phyloP scores from a whole-genome alignment of 2,888 invertebrate species.

The Drosophila silvestris region DNA sequence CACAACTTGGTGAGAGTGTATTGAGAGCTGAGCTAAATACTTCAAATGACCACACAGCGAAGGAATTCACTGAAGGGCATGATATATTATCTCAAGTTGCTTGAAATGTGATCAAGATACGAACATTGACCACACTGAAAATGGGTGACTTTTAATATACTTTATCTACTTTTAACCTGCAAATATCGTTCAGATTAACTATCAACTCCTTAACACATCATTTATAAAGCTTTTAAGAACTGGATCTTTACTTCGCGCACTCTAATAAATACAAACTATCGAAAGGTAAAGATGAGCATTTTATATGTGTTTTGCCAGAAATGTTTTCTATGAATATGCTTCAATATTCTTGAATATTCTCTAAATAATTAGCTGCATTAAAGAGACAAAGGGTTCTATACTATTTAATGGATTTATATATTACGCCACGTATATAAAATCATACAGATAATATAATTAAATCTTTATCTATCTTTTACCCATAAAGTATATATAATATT shows the following conservation, averaged over 20 bases:
- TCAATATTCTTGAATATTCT: neutral
- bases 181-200: neutral
- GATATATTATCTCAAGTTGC: constrained; percentile 27
- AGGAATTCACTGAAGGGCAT: neutral
- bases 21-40: constrained; percentile 18
- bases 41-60: constrained; percentile 50
- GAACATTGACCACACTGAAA: neutral
- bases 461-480: neutral
- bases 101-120: neutral
- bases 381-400: neutral
- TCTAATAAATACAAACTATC: neutral
- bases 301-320: neutral
- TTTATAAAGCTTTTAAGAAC: neutral
- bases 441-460: neutral
- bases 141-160: neutral
- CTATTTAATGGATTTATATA: neutral
- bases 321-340: neutral
- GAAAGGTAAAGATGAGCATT: neutral
- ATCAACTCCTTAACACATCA: neutral
- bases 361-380: neutral
- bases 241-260: neutral
- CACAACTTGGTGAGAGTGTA: constrained; percentile 17
- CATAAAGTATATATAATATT: neutral
- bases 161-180: neutral
- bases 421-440: neutral